Evolutionary conservation across 1,140 invertebrate genomes (phyloP).

Genomic region (Megalonaias nervosa): DNA sequence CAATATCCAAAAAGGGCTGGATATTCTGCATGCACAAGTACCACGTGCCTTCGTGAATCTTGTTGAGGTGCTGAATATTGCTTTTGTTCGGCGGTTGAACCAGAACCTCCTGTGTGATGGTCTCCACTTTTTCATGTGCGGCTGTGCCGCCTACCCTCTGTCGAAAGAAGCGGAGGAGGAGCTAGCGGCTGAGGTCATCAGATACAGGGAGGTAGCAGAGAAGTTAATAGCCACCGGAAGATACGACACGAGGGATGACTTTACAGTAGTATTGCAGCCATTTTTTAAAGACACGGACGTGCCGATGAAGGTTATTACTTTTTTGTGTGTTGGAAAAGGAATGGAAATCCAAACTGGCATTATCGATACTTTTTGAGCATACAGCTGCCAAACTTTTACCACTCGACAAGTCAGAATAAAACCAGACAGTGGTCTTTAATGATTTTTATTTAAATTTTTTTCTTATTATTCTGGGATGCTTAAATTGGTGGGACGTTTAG

Average conservation of each 20-base stretch:
- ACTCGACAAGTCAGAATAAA: no score
- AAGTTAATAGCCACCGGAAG: constrained; percentile 66
- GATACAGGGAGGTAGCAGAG: constrained; percentile 49
- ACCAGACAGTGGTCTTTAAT: no score
- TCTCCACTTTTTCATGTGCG: constrained; percentile 54
- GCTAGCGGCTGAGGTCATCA: constrained; percentile 35
- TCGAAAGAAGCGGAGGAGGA: constrained; percentile 34
- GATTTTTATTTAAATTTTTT: no score
- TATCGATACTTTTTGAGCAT: background rate
- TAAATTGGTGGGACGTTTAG: no score
- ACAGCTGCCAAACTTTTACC: no score
- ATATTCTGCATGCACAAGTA: constrained; percentile 77
- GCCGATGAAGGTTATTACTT: constrained; percentile 42
- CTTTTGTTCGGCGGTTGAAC: constrained; percentile 46
- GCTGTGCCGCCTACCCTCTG: constrained; percentile 52
- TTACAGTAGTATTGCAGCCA: constrained; percentile 78
- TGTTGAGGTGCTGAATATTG: constrained; percentile 77
- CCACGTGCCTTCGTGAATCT: constrained; percentile 85
- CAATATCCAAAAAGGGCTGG: constrained; percentile 77
- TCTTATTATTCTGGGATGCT: no score
- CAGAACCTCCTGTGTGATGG: constrained; percentile 48
- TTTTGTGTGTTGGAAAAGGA: no score
- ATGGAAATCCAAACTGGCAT: no score
- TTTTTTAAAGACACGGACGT: constrained; percentile 61
- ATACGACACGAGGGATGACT: constrained; percentile 78